Percentiles rank a stretch among this genome's conserved stretches.
These are phyloP conservation scores for Conus betulinus DNA, from an alignment of 1,140 invertebrate species.

Conservation along the genomic window DNA sequence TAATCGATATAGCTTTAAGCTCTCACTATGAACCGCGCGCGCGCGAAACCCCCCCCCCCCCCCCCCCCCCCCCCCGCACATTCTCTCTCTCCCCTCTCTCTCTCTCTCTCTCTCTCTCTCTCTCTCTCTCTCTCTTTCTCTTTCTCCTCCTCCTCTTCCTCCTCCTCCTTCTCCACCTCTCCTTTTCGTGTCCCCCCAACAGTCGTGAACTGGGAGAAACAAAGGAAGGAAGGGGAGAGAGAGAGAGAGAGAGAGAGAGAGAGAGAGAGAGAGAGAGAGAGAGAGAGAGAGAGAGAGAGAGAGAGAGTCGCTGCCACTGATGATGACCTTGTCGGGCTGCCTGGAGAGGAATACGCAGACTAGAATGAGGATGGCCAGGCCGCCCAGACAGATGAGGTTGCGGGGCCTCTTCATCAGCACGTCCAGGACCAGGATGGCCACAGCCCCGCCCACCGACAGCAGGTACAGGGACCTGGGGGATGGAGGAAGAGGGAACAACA, in stretches of 20 bases:
- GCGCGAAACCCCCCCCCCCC: too few species aligned
- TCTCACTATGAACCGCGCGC: background rate
- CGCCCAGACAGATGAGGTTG: constrained; percentile 8
- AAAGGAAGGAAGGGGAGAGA: too few species aligned
- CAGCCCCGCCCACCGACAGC: background rate
- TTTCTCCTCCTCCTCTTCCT: background rate
- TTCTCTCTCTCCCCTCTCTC: background rate
- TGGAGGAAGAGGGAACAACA: too few species aligned
- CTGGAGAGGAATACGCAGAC: background rate
- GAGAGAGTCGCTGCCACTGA: background rate
- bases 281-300: too few species aligned
- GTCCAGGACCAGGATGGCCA: constrained; percentile 2
- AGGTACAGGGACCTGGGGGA: constrained; percentile 3
- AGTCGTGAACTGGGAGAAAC: background rate
- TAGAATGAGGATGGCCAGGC: background rate
- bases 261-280: too few species aligned
- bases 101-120: background rate
- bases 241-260: too few species aligned
- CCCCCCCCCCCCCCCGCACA: too few species aligned
- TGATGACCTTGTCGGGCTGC: background rate
- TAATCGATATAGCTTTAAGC: background rate
- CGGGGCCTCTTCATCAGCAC: background rate
- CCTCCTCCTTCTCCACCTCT: background rate
- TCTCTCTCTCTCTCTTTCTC: background rate
- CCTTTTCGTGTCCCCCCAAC: background rate